Evolutionary conservation across 2,113 vertebrate species (phyloP).

Genomic region (Phylloscopus whistleri): DNA sequence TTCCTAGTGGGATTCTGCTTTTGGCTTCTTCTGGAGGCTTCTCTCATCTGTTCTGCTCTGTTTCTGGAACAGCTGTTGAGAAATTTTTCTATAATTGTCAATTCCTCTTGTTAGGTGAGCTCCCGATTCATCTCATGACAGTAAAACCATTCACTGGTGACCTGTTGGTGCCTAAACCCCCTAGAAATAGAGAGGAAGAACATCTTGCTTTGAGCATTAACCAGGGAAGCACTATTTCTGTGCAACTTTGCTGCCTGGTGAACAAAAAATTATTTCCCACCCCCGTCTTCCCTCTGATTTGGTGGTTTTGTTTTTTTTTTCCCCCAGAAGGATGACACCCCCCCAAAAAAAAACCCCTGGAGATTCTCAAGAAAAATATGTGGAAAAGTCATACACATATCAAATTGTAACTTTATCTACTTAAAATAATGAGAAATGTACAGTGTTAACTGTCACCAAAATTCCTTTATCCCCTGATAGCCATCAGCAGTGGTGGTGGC

Average conservation of each 20-base stretch:
- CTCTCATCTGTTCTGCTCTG: not conserved
- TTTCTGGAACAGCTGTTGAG: not conserved
- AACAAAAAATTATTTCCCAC: rapidly evolving
- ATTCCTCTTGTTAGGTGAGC: not conserved
- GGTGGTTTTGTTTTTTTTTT: no score
- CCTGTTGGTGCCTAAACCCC: not conserved
- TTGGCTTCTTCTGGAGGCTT: not conserved
- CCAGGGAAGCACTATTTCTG: not conserved
- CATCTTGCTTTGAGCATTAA: not conserved
- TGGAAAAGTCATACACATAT: not conserved
- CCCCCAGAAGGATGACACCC: not conserved
- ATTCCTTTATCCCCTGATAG: not conserved
- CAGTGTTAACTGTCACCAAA: not conserved
- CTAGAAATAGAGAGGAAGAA: not conserved
- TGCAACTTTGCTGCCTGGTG: not conserved
- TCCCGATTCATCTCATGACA: not conserved
- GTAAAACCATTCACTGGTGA: not conserved
- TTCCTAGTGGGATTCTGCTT: not conserved
- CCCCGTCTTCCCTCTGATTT: rapidly evolving
- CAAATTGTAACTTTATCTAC: not conserved
- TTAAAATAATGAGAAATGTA: not conserved
- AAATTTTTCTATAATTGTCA: not conserved
- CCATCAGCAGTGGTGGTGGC: not conserved
- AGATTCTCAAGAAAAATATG: not conserved
- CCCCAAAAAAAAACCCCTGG: not conserved